Evolutionary conservation across 2,797 vertebrate genomes (phyloP), one percentile per base, ranked within the genome.

Genomic region (Trachurus trachurus): DNA sequence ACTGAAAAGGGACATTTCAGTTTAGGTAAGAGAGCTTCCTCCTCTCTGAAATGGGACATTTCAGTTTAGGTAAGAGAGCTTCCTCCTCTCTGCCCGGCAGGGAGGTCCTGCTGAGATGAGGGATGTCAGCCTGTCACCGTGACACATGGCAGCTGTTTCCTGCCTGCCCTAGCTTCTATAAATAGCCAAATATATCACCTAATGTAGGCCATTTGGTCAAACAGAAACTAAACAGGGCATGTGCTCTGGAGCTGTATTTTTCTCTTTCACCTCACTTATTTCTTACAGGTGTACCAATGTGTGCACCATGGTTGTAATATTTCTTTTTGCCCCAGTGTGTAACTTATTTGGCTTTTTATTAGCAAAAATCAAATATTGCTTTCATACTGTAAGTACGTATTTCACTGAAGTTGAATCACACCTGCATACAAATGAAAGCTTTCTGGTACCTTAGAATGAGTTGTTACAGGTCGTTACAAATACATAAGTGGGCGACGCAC

Each of bases 151-250:
- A 93, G 93, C 93, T 93, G 93, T 93, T 93, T 93, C 89, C 88
- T 90, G 90, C 90, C 82, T 88, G 90, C 81, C 87, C 88, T 80
- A 83, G 78, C 87, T 80, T 84, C 93, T 93, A 94, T 89, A 91
- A 93, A 94, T 94, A 94, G 92, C 82, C 44, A 76, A 86, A 91
- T 90, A 87, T 89, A 92, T 92, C 90, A 91, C 82, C 90, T 92
- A 92, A 94, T 93, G 88, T 94, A 91, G 94, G 92, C 87, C 92
- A 88, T 91, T 93, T 93, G 94, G 94, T 94, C 94, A 94, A 94
- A 88, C 86, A 61, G 80, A 86, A 81, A 87, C 92, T 83, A 92
- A 93, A 91, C 88, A 85, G 90, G 91, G 76, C 87, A 81, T 57
- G 60, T 80, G 84, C 80, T 82, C 65, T 3, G 9, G 69, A 83